These are phyloP conservation scores for Campaea margaritaria DNA, from an alignment of 2,888 invertebrate species.

Conservation along the genomic window DNA sequence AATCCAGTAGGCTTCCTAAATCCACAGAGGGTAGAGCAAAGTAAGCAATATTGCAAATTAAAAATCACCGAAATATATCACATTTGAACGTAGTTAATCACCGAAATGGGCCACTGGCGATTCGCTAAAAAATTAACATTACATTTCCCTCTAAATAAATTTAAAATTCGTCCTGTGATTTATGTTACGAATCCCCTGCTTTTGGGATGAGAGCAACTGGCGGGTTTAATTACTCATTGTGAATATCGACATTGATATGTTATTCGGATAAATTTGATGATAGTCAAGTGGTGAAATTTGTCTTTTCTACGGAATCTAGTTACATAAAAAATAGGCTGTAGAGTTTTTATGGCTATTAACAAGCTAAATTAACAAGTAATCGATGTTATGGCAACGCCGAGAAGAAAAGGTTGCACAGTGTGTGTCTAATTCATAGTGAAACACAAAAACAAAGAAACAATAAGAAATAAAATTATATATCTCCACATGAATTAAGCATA, in stretches of 20 bases:
- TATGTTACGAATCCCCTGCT: conserved; percentile 58
- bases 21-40: conserved; percentile 24
- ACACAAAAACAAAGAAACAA: too few species aligned
- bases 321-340: too few species aligned
- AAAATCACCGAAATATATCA: conserved; percentile 33
- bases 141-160: conserved; percentile 76
- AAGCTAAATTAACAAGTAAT: too few species aligned
- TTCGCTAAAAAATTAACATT: conserved; percentile 71
- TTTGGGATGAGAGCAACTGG: conserved; percentile 4
- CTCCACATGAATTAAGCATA: too few species aligned
- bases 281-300: too few species aligned
- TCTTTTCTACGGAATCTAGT: too few species aligned
- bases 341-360: too few species aligned
- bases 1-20: conserved; percentile 21
- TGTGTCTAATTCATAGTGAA: too few species aligned
- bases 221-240: conserved; percentile 2
- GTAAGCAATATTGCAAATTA: conserved; percentile 34
- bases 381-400: too few species aligned
- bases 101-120: conserved; percentile 68
- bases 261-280: too few species aligned
- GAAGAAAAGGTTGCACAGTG: too few species aligned
- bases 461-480: too few species aligned
- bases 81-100: conserved; percentile 52
- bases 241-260: neutral
- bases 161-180: conserved; percentile 72